Conservation (phyloP, 2,888 invertebrate genomes). For the Clanis bilineata region DNA sequence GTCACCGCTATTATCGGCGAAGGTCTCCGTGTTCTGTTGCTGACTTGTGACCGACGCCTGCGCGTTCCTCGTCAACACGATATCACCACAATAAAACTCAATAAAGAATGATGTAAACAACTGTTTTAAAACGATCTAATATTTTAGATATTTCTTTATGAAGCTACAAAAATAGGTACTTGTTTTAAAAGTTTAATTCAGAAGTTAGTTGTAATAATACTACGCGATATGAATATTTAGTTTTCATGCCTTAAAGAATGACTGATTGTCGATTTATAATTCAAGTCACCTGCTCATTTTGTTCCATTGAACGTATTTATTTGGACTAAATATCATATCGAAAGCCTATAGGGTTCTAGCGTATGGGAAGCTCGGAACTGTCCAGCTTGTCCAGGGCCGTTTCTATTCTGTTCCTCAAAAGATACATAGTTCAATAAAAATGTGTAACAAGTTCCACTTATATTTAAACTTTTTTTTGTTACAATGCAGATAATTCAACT, state of each 20-base stretch:
- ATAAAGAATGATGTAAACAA: conserved; percentile 48
- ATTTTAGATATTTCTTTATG: not conserved
- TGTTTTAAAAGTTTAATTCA: not conserved
- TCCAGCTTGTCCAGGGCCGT: too few relatives aligned
- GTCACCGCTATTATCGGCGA: conserved; percentile 76
- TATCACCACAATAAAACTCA: conserved; percentile 34
- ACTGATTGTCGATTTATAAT: conserved; percentile 24
- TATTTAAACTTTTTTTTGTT: too few relatives aligned
- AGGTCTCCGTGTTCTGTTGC: conserved; percentile 49
- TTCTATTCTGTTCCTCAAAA: not conserved
- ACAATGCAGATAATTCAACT: too few relatives aligned
- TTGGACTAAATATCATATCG: not conserved
- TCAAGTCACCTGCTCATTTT: conserved; percentile 28
- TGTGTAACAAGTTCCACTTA: too few relatives aligned
- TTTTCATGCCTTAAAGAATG: not conserved
- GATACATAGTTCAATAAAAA: not conserved
- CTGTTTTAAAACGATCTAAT: conserved; percentile 34
- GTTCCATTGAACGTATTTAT: not conserved
- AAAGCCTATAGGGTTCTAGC: not conserved
- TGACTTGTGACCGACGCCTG: conserved; percentile 41
- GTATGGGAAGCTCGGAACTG: not conserved
- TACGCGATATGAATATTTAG: not conserved
- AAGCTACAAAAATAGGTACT: not conserved
- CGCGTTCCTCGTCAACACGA: conserved; percentile 35
- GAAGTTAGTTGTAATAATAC: too few relatives aligned